A percentile compares a stretch with the other conserved stretches of the same genome.
Conservation (phyloP, 2,113 vertebrate genomes). For the Zosterops japonicus region DNA sequence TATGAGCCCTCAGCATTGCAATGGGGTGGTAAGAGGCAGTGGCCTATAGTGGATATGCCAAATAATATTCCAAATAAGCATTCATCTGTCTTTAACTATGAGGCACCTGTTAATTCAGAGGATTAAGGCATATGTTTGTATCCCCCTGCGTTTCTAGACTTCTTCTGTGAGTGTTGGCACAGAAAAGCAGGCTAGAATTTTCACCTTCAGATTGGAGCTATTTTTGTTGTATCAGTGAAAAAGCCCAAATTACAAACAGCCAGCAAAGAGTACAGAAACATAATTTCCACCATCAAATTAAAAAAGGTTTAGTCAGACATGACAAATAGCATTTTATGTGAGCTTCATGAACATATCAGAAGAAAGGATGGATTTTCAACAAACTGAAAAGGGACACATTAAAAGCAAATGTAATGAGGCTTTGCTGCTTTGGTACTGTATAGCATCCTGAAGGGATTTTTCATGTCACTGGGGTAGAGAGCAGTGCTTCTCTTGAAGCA, state of each 20-base stretch:
- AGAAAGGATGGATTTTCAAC: not conserved
- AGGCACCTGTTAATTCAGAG: not conserved
- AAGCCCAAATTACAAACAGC: not conserved
- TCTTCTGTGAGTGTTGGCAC: not conserved
- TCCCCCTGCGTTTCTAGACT: not conserved
- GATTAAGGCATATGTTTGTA: not conserved
- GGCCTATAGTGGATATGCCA: not conserved
- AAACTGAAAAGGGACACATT: not conserved
- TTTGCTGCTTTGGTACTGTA: not conserved
- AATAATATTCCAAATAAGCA: not conserved
- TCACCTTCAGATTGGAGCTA: constrained; percentile 18
- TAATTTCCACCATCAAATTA: not conserved
- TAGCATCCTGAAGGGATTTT: not conserved
- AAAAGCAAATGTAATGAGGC: constrained; percentile 6
- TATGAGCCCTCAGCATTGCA: not conserved
- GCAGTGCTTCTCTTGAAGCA: not conserved
- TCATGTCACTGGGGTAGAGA: not conserved
- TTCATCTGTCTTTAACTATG: not conserved
- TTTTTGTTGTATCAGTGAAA: not conserved
- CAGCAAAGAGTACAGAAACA: not conserved
- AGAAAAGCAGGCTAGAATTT: not conserved
- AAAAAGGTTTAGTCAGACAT: constrained; percentile 20
- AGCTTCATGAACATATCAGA: not conserved
- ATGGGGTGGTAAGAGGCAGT: not conserved
- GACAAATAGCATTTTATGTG: not conserved